Evolutionary conservation across 2,888 invertebrate genomes (phyloP), one percentile per base, ranked within the genome.

Genomic region (Vanessa cardui): DNA sequence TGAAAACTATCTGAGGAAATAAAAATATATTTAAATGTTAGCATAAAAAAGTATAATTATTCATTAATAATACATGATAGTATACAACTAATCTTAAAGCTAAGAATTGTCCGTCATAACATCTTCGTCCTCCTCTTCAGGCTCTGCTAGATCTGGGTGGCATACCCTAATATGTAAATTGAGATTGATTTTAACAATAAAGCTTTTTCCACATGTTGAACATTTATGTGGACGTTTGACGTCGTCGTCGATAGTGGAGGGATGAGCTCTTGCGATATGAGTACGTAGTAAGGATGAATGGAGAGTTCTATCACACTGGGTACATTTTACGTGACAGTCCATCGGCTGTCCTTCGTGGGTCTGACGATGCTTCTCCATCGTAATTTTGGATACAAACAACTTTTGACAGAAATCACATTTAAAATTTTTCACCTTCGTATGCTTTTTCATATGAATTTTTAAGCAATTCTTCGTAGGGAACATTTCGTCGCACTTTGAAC

Each of bases 381-480:
- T 92, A 2, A 92, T 89, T 78, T 91, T 92, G 0, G 92, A 92
- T 0, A 92, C 92, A 79, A 92, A 92, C 33, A 87, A 76, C 79
- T 92, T 92, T 52, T 85, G 85, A 71, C 92, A 92, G 58, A 83
- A 87, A 66, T 92, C 92, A 54, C 92, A 92, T 74, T 92, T 92
- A 69, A 92, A 92, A 73, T 92, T 92, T 83, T 92, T 92, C 0
- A 92, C 90, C 76, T 92, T 92, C 0, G 92, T 88, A 70, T 92
- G 92, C 69, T 92, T 92, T 65, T 92, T 92, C 92, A 92, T 92
- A 75, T 92, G 92, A 4, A 86, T 83, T 80, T 92, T 92, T 33
- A 92, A 76, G 72, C 92, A 92, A 73, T 91, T 92, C 74, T 92
- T 92, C 0, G 92, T 92, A 0, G 91, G 92, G 47, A 92, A 85